Evolutionary conservation across 2,113 vertebrate species (phyloP), one percentile per base, ranked within the genome.

Genomic region (Ancistrus triradiatus): DNA sequence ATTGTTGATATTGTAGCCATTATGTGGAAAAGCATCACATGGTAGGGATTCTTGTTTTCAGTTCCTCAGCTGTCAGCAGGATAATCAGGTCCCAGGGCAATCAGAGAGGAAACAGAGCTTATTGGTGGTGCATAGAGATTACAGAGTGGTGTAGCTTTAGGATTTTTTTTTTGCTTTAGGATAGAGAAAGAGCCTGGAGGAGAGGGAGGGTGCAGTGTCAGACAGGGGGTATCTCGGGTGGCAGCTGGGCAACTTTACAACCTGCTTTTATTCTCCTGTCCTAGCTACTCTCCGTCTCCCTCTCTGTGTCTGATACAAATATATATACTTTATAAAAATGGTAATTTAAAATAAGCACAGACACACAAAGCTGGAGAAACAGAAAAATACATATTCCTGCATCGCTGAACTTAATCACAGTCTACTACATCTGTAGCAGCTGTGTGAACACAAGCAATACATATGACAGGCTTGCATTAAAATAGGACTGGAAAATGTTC

Each of bases 51-150:
- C n/a, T n/a, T n/a, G n/a, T n/a, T n/a, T n/a, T 50, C 55, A 46
- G 49, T 40, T 37, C 24, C 22, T 63, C 21, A 18, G 51, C 27
- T 62, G 15, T 56, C 51, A 51, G 52, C 7, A 11, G 63, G 64
- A 58, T 67, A 68, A 63, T 72, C 3, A 7, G 8, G 21, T 58
- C 49, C 15, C 31, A 40, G 48, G 37, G 55, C 9, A 18, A 40
- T 19, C 27, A 65, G 55, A 65, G n/a, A 11, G 49, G 27, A 67
- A 50, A 51, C 63, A 53, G 51, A 8, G 17, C 59, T 59, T 77
- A 79, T 78, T n/a, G n/a, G n/a, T 85, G 78, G 72, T 78, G 65
- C 40, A 42, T 74, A 70, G 58, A 70, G 61, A 84, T 83, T 83
- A 69, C 19, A 48, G 35, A 15, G 35, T 33, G 61, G 56, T 38